phyloP scores from a whole-genome alignment of 2,888 invertebrate genomes.

The Drosophila parthenogenetica region DNA sequence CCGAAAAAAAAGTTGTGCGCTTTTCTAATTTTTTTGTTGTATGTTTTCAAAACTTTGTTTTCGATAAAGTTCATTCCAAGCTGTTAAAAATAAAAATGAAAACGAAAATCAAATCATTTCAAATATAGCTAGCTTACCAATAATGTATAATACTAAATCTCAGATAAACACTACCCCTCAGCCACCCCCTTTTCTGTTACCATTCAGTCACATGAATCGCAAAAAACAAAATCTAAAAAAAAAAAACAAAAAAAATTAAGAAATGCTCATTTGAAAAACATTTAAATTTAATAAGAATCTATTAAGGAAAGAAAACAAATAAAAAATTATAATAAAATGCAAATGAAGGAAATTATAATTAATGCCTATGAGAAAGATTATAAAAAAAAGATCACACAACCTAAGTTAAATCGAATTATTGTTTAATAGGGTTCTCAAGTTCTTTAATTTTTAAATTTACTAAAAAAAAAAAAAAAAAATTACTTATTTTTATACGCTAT shows the following conservation, averaged over 20 bases:
- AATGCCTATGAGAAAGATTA: background rate
- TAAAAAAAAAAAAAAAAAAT: conserved; percentile 29
- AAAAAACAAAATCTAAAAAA: conserved; percentile 16
- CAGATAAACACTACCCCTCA: conserved; percentile 28
- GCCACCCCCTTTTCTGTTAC: conserved; percentile 34
- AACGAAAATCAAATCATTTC: conserved; percentile 34
- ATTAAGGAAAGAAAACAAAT: conserved; percentile 27
- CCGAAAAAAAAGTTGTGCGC: conserved; percentile 49
- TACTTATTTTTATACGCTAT: conserved; percentile 74
- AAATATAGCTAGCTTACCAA: conserved; percentile 42
- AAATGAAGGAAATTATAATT: conserved; percentile 36
- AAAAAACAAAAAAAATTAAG: too few relatives aligned
- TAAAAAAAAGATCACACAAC: conserved; percentile 53
- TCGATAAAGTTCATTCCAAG: conserved; percentile 74
- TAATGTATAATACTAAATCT: conserved; percentile 58
- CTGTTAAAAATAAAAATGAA: conserved; percentile 45
- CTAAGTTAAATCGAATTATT: conserved; percentile 53
- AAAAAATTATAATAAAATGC: conserved; percentile 32
- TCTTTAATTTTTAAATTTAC: conserved; percentile 62
- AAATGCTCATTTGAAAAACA: conserved; percentile 73
- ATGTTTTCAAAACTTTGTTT: conserved; percentile 53
- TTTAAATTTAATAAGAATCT: conserved; percentile 61
- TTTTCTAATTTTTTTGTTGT: conserved; percentile 38
- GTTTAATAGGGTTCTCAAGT: conserved; percentile 63
- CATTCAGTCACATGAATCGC: conserved; percentile 34